phyloP scores from a whole-genome alignment of 2,888 invertebrate species.

The Serrognathus titanus region DNA sequence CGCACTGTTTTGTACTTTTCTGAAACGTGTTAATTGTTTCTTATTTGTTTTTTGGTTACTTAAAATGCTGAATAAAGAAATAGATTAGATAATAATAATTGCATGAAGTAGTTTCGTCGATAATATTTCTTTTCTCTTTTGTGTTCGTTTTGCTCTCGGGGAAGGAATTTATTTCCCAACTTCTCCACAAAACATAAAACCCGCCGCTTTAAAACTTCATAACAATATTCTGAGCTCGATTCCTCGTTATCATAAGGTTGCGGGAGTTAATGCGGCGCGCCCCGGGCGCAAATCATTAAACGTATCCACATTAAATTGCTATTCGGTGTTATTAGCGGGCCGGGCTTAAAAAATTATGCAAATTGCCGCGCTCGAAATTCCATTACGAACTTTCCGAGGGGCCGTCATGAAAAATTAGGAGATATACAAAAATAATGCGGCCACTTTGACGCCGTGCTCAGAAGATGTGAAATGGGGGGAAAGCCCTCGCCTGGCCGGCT shows the following conservation, averaged over 20 bases:
- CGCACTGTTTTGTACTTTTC: too few relatives aligned
- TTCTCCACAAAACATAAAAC: too few relatives aligned
- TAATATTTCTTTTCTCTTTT: too few relatives aligned
- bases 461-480: slow-evolving; percentile 7
- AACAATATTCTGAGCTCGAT: too few relatives aligned
- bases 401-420: slow-evolving; percentile 31
- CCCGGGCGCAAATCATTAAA: slow-evolving; percentile 14
- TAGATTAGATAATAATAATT: too few relatives aligned
- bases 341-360: slow-evolving; percentile 18
- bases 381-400: slow-evolving; percentile 24
- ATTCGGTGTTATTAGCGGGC: slow-evolving; percentile 11
- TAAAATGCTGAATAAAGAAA: too few relatives aligned
- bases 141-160: too few relatives aligned
- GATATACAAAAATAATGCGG: slow-evolving; percentile 31
- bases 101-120: too few relatives aligned
- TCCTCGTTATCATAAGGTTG: neutral
- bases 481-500: neutral
- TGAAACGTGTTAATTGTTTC: too few relatives aligned
- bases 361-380: slow-evolving; percentile 24
- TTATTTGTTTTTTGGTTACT: too few relatives aligned
- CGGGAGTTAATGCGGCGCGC: slow-evolving; percentile 12
- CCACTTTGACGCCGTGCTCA: slow-evolving; percentile 7
- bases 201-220: too few relatives aligned
- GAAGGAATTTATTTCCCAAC: too few relatives aligned
- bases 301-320: slow-evolving; percentile 14